Evolutionary conservation across 1,140 invertebrate species (phyloP), one percentile per base, ranked within the genome.

Genomic region (Halyomorpha halys): DNA sequence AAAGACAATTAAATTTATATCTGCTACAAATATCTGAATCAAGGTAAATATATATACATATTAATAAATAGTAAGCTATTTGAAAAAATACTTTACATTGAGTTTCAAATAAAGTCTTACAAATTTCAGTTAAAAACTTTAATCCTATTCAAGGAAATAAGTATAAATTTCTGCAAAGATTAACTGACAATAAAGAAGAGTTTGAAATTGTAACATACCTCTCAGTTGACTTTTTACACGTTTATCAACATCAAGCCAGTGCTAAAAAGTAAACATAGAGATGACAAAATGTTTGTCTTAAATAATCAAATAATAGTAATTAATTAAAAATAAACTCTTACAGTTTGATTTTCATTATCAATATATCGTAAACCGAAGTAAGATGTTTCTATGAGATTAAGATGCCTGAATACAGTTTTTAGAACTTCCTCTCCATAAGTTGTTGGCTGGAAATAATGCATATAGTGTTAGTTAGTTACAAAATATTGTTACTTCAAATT

Each of bases 351-450:
- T 67, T 87, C 84, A 68, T 86, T 81, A 73, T 94, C 90, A 39
- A 94, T 77, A 73, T 89, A 96, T 51, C 91, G 84, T 8, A 96
- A 80, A 47, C 92, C 92, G 75, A 96, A 96, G 74, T 94, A 95
- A 64, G 90, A 87, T 23, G 91, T 95, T 77, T 96, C 92, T 68
- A 94, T 76, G 47, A 96, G 81, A 78, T 94, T 93, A 64, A 96
- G 80, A 74, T 94, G 89, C 68, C 86, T 83, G 75, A 91, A 93
- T 39, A 94, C 90, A 66, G 88, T 84, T 74, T 94, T 90, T 71
- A 94, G 73, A 56, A 96, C 74, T 66, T 89, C 86, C 75, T 94
- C 91, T 16, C 91, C 92, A 6, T 82, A 80, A 72, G 84, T 87
- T 70, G 84, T 85, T 74, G 87, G 86, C 90, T 93, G 83, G 65